Evolutionary conservation across 2,797 vertebrate genomes (phyloP).

Genomic region (Otolemur crassicaudatus): DNA sequence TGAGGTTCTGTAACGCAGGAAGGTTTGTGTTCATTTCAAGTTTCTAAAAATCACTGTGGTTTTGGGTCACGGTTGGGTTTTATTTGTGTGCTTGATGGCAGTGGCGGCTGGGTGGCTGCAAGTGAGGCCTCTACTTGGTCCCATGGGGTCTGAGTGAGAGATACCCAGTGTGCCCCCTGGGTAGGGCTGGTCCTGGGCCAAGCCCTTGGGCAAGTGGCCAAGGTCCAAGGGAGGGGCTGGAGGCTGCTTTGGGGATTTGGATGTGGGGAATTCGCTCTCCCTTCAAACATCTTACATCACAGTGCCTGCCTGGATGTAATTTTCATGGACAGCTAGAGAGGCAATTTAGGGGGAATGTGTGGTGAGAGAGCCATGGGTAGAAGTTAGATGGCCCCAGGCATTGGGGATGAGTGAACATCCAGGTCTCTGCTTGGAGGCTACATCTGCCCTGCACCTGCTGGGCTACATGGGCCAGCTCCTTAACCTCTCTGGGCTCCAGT

Average conservation of each 20-base stretch:
- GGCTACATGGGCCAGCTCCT: neutral
- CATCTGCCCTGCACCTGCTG: fast-evolving
- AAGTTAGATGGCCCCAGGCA: neutral
- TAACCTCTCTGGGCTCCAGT: neutral
- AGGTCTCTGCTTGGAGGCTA: neutral
- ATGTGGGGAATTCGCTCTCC: neutral
- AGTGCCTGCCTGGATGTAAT: fast-evolving
- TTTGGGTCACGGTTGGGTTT: neutral
- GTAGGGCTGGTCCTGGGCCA: neutral
- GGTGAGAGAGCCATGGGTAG: fast-evolving
- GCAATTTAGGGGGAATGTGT: fast-evolving
- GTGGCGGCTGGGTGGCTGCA: neutral
- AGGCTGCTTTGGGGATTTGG: neutral
- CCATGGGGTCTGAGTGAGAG: fast-evolving
- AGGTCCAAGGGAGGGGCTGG: neutral
- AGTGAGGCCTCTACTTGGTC: neutral
- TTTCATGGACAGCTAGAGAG: neutral
- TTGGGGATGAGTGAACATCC: neutral
- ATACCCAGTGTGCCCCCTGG: neutral
- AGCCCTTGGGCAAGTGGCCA: neutral
- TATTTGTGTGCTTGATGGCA: neutral
- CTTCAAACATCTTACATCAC: neutral
- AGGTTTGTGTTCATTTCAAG: conserved; percentile 38
- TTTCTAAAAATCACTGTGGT: conserved; percentile 51
- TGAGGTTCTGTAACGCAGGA: conserved; percentile 36